Evolutionary conservation across 2,797 vertebrate species (phyloP).

Genomic region (Danionella dracula): DNA sequence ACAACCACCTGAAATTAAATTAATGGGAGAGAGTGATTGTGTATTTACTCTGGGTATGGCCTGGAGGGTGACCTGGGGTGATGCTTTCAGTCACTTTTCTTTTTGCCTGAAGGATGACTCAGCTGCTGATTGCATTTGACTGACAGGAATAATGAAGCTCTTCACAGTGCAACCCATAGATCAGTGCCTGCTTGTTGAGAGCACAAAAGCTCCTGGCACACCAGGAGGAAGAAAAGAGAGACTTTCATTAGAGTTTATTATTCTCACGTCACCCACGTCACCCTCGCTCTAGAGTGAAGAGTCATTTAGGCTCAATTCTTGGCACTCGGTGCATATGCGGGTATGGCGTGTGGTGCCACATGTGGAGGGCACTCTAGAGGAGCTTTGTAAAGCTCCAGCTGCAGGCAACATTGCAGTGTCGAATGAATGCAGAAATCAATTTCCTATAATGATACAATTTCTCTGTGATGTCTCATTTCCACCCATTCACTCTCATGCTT

Average conservation of each 20-base stretch:
- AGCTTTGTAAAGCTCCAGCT: constrained; percentile 48
- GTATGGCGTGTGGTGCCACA: constrained; percentile 2
- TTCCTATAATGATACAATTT: constrained; percentile 42
- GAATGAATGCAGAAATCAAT: constrained; percentile 47
- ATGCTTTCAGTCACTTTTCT: constrained; percentile 32
- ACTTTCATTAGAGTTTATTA: constrained; percentile 57
- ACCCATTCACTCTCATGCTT: constrained; percentile 43
- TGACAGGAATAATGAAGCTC: constrained; percentile 56
- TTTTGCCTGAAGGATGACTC: constrained; percentile 38
- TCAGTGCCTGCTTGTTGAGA: constrained; percentile 55
- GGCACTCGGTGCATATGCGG: constrained; percentile 17
- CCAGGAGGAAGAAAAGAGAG: constrained; percentile 40
- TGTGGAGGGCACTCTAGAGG: constrained; percentile 27
- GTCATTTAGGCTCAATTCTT: constrained; percentile 51
- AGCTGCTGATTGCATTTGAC: constrained; percentile 51
- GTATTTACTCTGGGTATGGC: constrained; percentile 41
- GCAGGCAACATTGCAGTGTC: constrained; percentile 33
- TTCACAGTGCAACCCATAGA: constrained; percentile 42
- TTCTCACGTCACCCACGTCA: constrained; percentile 46
- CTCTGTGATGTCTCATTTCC: constrained; percentile 50
- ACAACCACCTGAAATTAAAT: background rate
- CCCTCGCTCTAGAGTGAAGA: constrained; percentile 38
- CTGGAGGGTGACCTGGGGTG: constrained; percentile 31
- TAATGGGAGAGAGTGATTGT: constrained; percentile 43
- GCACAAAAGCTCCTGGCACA: constrained; percentile 50